Conservation (phyloP, 1,140 invertebrate genomes). For the Lepidotrigona ventralis region DNA sequence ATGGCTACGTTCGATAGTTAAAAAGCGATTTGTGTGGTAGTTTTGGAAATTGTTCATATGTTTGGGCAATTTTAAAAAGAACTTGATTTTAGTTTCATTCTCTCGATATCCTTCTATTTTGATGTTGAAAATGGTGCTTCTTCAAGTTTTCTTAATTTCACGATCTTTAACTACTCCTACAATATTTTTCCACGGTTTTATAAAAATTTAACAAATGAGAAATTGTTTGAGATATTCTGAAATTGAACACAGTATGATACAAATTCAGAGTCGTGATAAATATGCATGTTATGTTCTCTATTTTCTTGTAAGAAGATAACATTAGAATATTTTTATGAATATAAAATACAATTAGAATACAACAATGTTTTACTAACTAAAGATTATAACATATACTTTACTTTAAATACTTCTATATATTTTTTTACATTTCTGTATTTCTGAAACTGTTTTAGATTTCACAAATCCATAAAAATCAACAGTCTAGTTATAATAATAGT, state of each 20-base stretch:
- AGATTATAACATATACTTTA: background rate
- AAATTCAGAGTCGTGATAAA: background rate
- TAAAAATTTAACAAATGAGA: background rate
- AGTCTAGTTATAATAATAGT: background rate
- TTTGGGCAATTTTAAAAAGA: background rate
- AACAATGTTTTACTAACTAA: background rate
- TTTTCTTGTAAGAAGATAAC: background rate
- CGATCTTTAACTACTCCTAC: background rate
- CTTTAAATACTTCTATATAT: background rate
- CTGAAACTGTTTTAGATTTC: background rate
- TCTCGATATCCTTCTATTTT: background rate
- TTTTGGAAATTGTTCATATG: background rate
- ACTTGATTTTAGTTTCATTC: background rate
- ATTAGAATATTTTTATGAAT: background rate
- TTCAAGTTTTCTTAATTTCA: background rate
- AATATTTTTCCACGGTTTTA: background rate
- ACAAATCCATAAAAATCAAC: background rate
- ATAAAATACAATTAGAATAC: too few species aligned
- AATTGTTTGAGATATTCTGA: background rate
- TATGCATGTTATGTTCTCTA: background rate
- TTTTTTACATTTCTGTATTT: background rate
- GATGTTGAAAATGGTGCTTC: accelerated
- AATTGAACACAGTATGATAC: background rate
- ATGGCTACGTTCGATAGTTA: background rate
- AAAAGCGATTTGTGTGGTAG: background rate